Conservation (phyloP, 2,113 vertebrate genomes). For the Polyodon spathula region DNA sequence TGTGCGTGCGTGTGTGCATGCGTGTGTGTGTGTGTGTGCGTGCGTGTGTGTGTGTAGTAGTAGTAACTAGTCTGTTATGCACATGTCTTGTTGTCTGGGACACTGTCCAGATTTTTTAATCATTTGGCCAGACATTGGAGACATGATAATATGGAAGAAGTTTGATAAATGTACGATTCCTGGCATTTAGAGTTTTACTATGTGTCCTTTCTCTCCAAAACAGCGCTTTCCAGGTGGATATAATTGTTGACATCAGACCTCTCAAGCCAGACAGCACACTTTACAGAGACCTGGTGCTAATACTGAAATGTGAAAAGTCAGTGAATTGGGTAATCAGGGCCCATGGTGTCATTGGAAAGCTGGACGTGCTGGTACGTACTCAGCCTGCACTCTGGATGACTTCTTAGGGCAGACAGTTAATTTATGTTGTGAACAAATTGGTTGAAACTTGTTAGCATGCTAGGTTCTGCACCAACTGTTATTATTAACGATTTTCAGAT, state of each 20-base stretch:
- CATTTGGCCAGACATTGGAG: slow-evolving; percentile 78
- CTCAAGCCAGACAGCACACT: slow-evolving; percentile 55
- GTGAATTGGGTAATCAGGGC: slow-evolving; percentile 94
- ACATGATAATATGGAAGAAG: slow-evolving; percentile 58
- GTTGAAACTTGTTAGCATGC: not conserved
- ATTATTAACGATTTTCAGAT: not conserved
- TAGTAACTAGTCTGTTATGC: slow-evolving; percentile 60
- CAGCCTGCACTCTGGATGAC: not conserved
- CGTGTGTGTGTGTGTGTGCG: too few species aligned
- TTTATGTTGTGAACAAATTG: not conserved
- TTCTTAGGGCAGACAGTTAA: not conserved
- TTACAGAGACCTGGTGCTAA: slow-evolving; percentile 64
- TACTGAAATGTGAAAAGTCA: slow-evolving; percentile 81
- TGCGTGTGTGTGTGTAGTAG: too few species aligned
- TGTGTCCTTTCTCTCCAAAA: slow-evolving; percentile 48
- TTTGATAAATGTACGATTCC: slow-evolving; percentile 50
- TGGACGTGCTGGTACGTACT: slow-evolving; percentile 77
- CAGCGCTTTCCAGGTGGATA: slow-evolving; percentile 93
- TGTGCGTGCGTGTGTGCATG: too few species aligned
- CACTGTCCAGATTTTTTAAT: slow-evolving; percentile 75
- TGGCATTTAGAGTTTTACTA: slow-evolving; percentile 45
- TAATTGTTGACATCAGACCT: slow-evolving; percentile 81
- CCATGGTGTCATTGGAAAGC: slow-evolving; percentile 66
- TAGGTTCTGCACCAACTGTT: not conserved
- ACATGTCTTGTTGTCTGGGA: slow-evolving; percentile 70